A percentile compares a stretch with the other conserved stretches of the same genome.
These are phyloP conservation scores for Drosophila mettleri DNA, from an alignment of 2,888 invertebrate genomes.

Conservation along the genomic window DNA sequence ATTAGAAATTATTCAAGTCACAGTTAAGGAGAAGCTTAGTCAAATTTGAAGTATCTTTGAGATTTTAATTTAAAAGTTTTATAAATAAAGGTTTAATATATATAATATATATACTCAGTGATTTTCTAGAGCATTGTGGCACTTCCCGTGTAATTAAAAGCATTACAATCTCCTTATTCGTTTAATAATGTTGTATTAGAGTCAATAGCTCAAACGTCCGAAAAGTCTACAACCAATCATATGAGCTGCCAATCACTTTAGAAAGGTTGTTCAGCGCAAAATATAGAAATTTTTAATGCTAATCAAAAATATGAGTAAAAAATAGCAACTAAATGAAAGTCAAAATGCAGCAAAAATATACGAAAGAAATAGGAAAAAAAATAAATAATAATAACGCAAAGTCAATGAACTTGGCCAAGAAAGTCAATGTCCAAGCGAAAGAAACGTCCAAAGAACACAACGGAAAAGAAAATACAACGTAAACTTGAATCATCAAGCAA, in stretches of 20 bases:
- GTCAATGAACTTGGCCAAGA: constrained; percentile 58
- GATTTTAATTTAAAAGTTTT: neutral
- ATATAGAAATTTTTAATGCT: constrained; percentile 36
- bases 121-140: neutral
- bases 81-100: too few species aligned
- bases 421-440: constrained; percentile 45
- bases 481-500: neutral
- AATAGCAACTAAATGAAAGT: constrained; percentile 38
- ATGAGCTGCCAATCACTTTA: constrained; percentile 45
- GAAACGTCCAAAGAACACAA: constrained; percentile 40
- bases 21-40: neutral
- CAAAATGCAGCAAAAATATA: constrained; percentile 25
- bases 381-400: constrained; percentile 35
- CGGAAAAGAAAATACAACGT: constrained; percentile 10
- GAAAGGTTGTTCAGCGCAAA: constrained; percentile 48
- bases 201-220: constrained; percentile 17
- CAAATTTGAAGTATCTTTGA: neutral
- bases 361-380: constrained; percentile 1
- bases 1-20: neutral
- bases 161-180: constrained; percentile 13
- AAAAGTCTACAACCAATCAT: constrained; percentile 29
- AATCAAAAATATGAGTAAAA: constrained; percentile 36
- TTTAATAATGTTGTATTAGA: constrained; percentile 21
- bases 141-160: constrained; percentile 4
- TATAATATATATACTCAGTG: too few species aligned